These are phyloP conservation scores for Pseudomyrmex flavicornis DNA, from an alignment of 1,140 invertebrate species.

Conservation along the genomic window DNA sequence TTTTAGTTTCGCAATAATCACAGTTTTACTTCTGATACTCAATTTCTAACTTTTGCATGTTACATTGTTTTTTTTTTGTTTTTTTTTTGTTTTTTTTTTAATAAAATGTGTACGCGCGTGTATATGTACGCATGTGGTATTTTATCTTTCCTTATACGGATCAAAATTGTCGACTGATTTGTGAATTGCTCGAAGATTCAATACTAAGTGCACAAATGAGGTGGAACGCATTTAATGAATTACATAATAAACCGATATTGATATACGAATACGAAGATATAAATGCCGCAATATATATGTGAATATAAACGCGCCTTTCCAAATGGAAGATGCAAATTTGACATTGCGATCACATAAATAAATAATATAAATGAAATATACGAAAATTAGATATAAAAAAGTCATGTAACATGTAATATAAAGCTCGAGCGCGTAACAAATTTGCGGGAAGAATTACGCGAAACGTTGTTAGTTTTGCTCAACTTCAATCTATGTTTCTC, in stretches of 20 bases:
- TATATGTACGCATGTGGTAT: too few species aligned
- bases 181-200: too few species aligned
- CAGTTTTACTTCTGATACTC: constrained; percentile 47
- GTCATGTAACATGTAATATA: constrained; percentile 25
- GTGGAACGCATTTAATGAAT: constrained; percentile 33
- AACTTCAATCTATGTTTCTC: constrained; percentile 26
- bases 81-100: too few species aligned
- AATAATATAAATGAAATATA: constrained; percentile 40
- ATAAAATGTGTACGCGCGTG: too few species aligned
- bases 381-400: constrained; percentile 42
- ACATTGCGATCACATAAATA: constrained; percentile 41
- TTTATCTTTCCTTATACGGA: too few species aligned
- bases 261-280: constrained; percentile 20
- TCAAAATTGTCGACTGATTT: too few species aligned
- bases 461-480: constrained; percentile 2
- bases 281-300: constrained; percentile 29
- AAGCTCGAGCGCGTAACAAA: constrained; percentile 27
- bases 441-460: constrained; percentile 41
- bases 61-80: too few species aligned
- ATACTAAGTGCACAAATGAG: not conserved
- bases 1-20: constrained; percentile 50
- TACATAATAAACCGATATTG: not conserved
- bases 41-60: not conserved
- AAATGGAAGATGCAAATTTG: constrained; percentile 55
- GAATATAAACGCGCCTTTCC: constrained; percentile 4